Conservation (phyloP, 2,113 vertebrate species). For the Oncorhynchus mykiss region DNA sequence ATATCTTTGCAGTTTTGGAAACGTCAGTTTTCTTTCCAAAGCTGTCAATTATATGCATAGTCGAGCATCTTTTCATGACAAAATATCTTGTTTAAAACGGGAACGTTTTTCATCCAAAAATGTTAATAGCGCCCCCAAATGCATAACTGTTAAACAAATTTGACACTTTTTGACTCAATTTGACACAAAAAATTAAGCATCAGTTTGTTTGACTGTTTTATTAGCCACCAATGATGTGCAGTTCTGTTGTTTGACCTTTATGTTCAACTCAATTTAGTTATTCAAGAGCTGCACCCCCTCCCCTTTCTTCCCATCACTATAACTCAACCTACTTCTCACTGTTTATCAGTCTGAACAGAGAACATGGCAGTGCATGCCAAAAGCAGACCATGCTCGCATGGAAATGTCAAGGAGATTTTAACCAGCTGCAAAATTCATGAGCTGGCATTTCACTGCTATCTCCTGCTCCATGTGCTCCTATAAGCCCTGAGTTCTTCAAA, state of each 20-base stretch:
- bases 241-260: constrained; percentile 11
- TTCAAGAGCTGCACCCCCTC: not conserved
- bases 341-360: constrained; percentile 17
- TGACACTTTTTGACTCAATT: too few relatives aligned
- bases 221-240: not conserved
- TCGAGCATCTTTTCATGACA: too few relatives aligned
- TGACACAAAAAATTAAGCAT: too few relatives aligned
- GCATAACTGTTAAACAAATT: too few relatives aligned
- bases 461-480: constrained; percentile 34
- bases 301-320: constrained; percentile 3
- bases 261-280: constrained; percentile 18
- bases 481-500: constrained; percentile 26
- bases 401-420: constrained; percentile 59
- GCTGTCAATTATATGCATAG: too few relatives aligned
- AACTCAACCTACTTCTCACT: not conserved
- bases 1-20: too few relatives aligned
- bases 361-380: constrained; percentile 4
- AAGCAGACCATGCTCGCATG: constrained; percentile 25
- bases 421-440: constrained; percentile 55
- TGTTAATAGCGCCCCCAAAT: too few relatives aligned
- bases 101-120: too few relatives aligned
- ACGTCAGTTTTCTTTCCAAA: too few relatives aligned
- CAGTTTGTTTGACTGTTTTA: not conserved
- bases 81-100: too few relatives aligned
- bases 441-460: constrained; percentile 48